Evolutionary conservation across 92 coral and sea anemone species (phyloP).

Genomic region (Galaxea fascicularis): DNA sequence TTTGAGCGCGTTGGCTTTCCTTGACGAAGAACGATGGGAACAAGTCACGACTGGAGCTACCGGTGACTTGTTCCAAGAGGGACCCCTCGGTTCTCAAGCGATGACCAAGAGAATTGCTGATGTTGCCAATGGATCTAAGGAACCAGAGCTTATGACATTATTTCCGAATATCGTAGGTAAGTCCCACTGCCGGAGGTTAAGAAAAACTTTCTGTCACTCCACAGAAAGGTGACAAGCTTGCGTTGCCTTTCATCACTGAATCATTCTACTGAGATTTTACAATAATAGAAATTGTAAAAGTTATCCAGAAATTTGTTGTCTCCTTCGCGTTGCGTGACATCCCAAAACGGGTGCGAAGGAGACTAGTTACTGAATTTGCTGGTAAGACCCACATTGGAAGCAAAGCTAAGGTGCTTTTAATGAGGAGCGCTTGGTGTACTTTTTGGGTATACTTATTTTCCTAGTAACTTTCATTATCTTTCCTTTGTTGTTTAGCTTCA

Average conservation of each 20-base stretch:
- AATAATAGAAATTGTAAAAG: not conserved
- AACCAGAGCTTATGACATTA: not conserved
- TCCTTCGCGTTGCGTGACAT: not conserved
- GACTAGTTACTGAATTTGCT: slow-evolving; percentile 1
- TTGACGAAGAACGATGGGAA: slow-evolving; percentile 31
- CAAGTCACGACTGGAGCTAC: slow-evolving; percentile 21
- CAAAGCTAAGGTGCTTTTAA: not conserved
- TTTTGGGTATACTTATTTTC: not conserved
- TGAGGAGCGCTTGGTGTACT: not conserved
- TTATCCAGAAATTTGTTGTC: not conserved
- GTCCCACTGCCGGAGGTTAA: slow-evolving; percentile 1
- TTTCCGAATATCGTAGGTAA: not conserved
- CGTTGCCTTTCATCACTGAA: slow-evolving; percentile 3
- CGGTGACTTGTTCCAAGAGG: slow-evolving; percentile 6
- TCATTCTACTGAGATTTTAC: too few relatives aligned
- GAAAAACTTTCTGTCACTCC: not conserved
- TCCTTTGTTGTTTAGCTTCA: not conserved
- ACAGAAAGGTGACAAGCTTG: not conserved
- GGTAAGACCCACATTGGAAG: not conserved
- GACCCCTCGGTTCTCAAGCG: slow-evolving; percentile 15
- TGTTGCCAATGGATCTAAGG: not conserved
- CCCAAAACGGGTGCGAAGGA: slow-evolving; percentile 5
- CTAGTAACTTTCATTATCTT: not conserved
- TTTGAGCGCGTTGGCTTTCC: slow-evolving; percentile 24
- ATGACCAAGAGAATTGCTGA: slow-evolving; percentile 5